phyloP scores from a whole-genome alignment of 2,797 vertebrate species.

The Xiphorhynchus erythropygius region DNA sequence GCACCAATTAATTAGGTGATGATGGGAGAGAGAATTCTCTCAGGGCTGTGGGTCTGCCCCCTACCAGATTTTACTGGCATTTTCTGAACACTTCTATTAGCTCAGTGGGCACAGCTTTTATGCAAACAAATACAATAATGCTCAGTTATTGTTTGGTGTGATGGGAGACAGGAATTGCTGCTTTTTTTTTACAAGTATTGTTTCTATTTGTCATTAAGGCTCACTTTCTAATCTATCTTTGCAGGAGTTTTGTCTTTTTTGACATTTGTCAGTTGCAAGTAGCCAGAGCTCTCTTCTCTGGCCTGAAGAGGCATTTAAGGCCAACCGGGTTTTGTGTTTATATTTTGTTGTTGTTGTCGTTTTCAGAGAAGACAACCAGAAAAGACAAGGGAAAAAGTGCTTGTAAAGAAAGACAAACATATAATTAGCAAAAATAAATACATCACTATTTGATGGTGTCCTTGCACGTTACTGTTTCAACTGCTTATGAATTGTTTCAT shows the following conservation, averaged over 20 bases:
- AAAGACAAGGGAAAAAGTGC: neutral
- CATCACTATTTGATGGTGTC: conserved; percentile 38
- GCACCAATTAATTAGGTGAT: neutral
- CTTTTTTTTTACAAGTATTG: neutral
- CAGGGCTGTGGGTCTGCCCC: neutral
- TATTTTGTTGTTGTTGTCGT: neutral
- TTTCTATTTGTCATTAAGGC: conserved; percentile 57
- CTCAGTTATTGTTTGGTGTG: conserved; percentile 36
- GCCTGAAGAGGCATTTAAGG: conserved; percentile 34
- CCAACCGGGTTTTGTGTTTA: neutral
- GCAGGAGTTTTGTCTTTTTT: conserved; percentile 14
- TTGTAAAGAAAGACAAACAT: conserved; percentile 37
- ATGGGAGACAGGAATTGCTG: neutral
- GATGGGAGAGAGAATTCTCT: neutral
- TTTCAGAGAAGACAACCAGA: neutral
- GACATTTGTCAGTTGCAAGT: neutral
- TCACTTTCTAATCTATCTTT: conserved; percentile 58
- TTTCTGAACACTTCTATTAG: conserved; percentile 37
- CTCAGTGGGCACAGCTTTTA: conserved; percentile 5
- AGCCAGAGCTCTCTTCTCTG: neutral
- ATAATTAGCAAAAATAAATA: conserved; percentile 55
- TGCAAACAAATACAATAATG: conserved; percentile 25
- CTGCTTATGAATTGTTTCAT: conserved; percentile 23
- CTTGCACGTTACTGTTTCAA: neutral
- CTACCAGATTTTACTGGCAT: conserved; percentile 39